Percentiles rank a stretch among this genome's conserved stretches.
phyloP scores from a whole-genome alignment of 2,113 vertebrate genomes.

The Clinocottus analis region DNA sequence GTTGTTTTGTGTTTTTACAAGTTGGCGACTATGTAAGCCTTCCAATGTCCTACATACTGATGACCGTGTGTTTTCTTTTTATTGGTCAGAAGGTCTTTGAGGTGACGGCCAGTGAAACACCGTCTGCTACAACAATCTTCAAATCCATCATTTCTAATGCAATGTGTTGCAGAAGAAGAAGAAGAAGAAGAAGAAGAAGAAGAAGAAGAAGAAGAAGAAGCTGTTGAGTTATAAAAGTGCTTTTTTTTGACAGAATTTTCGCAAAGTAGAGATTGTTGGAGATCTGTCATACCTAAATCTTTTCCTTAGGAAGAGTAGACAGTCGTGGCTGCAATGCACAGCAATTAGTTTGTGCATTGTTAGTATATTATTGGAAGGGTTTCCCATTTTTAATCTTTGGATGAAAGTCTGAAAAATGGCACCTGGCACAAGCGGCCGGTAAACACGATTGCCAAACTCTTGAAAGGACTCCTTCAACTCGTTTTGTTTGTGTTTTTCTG shows the following conservation, averaged over 20 bases:
- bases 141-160: too few species aligned
- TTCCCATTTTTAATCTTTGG: slow-evolving; percentile 34
- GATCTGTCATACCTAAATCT: not conserved
- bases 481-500: slow-evolving; percentile 1
- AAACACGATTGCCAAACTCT: not conserved
- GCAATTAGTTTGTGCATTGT: slow-evolving; percentile 10
- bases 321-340: not conserved
- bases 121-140: too few species aligned
- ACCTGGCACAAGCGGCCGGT: slow-evolving; percentile 22
- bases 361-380: slow-evolving; percentile 7
- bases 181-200: not conserved
- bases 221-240: not conserved
- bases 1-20: too few species aligned
- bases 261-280: not conserved
- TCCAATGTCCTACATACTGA: too few species aligned
- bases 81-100: too few species aligned
- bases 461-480: not conserved
- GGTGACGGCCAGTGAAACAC: too few species aligned
- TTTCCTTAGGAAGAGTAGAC: not conserved
- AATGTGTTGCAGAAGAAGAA: too few species aligned
- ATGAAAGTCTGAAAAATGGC: not conserved
- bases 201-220: not conserved
- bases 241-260: not conserved
- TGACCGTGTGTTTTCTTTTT: too few species aligned
- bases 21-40: too few species aligned